These are phyloP conservation scores for Cololabis saira DNA, from an alignment of 2,113 vertebrate species.

Conservation along the genomic window DNA sequence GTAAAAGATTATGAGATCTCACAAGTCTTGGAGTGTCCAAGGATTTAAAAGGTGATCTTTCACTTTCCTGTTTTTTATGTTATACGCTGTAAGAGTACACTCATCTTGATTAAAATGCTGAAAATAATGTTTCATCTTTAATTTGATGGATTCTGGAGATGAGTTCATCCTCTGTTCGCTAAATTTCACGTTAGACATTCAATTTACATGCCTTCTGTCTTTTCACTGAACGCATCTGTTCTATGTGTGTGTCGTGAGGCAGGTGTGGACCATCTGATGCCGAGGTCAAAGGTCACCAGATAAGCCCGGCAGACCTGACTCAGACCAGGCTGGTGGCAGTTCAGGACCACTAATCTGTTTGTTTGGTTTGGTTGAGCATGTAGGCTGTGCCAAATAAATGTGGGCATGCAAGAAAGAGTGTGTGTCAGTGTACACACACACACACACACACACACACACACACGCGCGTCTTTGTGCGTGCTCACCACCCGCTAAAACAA, in stretches of 20 bases:
- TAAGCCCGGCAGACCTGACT: conserved; percentile 55
- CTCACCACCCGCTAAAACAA: conserved; percentile 55
- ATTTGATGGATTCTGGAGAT: no score
- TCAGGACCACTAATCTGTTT: conserved; percentile 66
- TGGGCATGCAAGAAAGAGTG: conserved; percentile 6
- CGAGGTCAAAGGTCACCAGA: conserved; percentile 60
- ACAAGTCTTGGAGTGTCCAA: no score
- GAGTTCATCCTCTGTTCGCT: no score
- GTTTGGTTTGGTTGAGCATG: conserved; percentile 44
- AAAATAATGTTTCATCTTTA: no score
- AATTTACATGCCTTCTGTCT: neutral
- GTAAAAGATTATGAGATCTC: no score
- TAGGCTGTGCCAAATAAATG: conserved; percentile 16
- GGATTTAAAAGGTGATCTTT: no score
- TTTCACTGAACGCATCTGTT: conserved; percentile 1
- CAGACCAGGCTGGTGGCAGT: conserved; percentile 45
- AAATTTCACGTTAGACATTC: neutral
- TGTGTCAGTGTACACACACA: neutral
- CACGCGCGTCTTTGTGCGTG: neutral
- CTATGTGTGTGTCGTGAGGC: conserved; percentile 24
- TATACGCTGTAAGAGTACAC: no score
- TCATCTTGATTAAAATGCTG: no score
- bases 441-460: no score
- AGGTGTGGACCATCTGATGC: conserved; percentile 45
- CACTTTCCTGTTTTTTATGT: no score